Conservation (phyloP, 2,888 invertebrate species). For the Oligia fasciuncula region DNA sequence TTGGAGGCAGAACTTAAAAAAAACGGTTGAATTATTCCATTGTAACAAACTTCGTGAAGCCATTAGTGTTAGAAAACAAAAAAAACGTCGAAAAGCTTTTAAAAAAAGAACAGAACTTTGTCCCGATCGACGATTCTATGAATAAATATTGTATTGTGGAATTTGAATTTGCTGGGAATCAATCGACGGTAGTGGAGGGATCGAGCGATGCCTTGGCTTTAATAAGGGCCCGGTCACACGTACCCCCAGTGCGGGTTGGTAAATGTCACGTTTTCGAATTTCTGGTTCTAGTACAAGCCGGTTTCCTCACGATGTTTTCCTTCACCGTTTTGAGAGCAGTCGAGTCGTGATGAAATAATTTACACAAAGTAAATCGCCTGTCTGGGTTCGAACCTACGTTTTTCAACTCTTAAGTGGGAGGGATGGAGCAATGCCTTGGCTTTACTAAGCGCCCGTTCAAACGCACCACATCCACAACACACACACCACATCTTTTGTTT, state of each 20-base stretch:
- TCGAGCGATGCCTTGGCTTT: background rate
- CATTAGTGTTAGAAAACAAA: slow-evolving; percentile 61
- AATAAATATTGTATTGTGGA: slow-evolving; percentile 61
- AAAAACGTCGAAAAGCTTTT: slow-evolving; percentile 54
- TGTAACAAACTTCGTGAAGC: slow-evolving; percentile 44
- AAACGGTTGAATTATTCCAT: slow-evolving; percentile 28
- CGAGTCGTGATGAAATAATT: background rate
- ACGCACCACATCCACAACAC: background rate
- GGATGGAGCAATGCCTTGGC: background rate
- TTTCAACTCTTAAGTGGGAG: background rate
- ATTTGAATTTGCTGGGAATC: slow-evolving; percentile 39
- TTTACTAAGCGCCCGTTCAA: background rate
- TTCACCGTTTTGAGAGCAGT: background rate
- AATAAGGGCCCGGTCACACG: background rate
- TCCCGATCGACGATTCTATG: slow-evolving; percentile 39
- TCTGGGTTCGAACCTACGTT: background rate
- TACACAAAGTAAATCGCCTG: background rate
- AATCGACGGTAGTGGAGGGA: background rate
- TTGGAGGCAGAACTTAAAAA: background rate
- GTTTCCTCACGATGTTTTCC: background rate
- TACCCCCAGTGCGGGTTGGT: background rate
- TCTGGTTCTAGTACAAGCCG: background rate
- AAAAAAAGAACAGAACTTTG: slow-evolving; percentile 41
- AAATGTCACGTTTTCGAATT: background rate
- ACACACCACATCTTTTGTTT: background rate